Evolutionary conservation across 2,888 invertebrate genomes (phyloP).

Genomic region (Epinotia demarniana): DNA sequence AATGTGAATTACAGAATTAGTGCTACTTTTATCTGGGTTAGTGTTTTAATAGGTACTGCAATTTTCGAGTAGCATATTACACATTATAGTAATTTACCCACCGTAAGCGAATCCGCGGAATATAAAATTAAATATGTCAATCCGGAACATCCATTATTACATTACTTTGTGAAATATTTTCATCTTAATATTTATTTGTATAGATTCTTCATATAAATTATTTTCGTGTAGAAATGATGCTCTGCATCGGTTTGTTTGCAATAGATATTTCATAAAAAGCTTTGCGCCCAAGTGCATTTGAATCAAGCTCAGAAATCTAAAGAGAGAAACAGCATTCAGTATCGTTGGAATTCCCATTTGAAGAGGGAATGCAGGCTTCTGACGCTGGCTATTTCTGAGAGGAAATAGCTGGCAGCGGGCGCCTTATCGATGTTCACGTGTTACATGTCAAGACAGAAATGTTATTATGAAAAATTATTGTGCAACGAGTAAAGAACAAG

Average conservation of each 20-base stretch:
- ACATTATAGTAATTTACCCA: no score
- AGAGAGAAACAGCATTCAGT: slow-evolving; percentile 24
- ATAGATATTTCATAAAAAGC: background rate
- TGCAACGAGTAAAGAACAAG: background rate
- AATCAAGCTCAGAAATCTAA: slow-evolving; percentile 21
- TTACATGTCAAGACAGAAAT: slow-evolving; percentile 22
- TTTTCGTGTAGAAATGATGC: no score
- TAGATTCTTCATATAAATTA: no score
- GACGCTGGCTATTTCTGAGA: slow-evolving; percentile 19
- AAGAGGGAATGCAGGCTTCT: background rate
- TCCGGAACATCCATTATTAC: no score
- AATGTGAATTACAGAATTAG: slow-evolving; percentile 10
- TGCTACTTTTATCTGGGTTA: slow-evolving; percentile 11
- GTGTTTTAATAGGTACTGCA: background rate
- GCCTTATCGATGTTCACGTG: slow-evolving; percentile 21
- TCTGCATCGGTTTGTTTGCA: background rate
- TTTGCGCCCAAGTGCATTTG: slow-evolving; percentile 6
- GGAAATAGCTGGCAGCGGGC: slow-evolving; percentile 31
- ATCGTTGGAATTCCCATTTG: slow-evolving; percentile 32
- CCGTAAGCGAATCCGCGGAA: no score
- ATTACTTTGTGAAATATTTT: no score
- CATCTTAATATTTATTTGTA: no score
- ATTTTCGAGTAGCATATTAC: no score
- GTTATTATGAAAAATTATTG: slow-evolving; percentile 8
- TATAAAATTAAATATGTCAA: no score